Evolutionary conservation across 1,140 invertebrate species (phyloP).

Genomic region (Psilanteris sp.): DNA sequence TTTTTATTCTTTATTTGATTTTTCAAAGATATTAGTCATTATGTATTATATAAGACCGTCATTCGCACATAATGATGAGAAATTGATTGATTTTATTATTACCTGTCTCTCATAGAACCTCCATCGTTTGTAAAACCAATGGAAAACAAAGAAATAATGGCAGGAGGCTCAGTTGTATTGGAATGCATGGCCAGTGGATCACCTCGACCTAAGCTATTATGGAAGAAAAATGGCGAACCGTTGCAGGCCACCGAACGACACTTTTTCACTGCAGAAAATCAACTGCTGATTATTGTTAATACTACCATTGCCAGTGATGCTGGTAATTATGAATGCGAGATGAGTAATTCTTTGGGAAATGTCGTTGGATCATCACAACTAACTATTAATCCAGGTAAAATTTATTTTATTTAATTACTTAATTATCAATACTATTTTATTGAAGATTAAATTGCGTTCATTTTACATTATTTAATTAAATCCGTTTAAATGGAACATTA

Average conservation of each 20-base stretch:
- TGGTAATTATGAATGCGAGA: slow-evolving; percentile 93
- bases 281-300: slow-evolving; percentile 92
- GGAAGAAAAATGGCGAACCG: slow-evolving; percentile 91
- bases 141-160: slow-evolving; percentile 89
- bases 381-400: slow-evolving; percentile 81
- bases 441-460: not conserved
- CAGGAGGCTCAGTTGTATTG: slow-evolving; percentile 89
- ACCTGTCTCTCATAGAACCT: slow-evolving; percentile 82
- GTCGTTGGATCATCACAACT: slow-evolving; percentile 80
- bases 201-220: slow-evolving; percentile 92
- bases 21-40: not conserved
- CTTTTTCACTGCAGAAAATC: slow-evolving; percentile 91
- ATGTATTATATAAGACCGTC: not conserved
- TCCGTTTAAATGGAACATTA: too few relatives aligned
- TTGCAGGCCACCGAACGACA: slow-evolving; percentile 86
- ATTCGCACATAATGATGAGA: slow-evolving; percentile 1
- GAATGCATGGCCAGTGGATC: slow-evolving; percentile 93
- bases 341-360: slow-evolving; percentile 90
- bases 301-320: slow-evolving; percentile 87
- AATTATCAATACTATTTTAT: not conserved
- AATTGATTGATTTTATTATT: slow-evolving; percentile 31
- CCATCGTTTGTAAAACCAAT: slow-evolving; percentile 92
- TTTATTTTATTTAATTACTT: slow-evolving; percentile 38
- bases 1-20: too few relatives aligned
- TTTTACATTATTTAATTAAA: too few relatives aligned